Evolutionary conservation across 2,888 invertebrate species (phyloP).

Genomic region (Entomobrya multifasciata): DNA sequence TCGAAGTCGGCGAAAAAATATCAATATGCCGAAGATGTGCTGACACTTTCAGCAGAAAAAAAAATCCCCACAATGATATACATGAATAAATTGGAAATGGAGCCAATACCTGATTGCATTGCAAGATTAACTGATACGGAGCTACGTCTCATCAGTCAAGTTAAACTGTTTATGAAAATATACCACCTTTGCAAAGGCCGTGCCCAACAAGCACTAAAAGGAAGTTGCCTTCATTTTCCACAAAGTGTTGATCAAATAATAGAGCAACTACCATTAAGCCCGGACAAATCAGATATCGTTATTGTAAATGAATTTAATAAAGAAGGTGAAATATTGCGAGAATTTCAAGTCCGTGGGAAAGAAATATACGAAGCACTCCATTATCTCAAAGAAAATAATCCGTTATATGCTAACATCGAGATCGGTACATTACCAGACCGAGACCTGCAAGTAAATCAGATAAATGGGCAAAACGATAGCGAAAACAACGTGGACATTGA

Average conservation of each 20-base stretch:
- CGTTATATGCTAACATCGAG: not conserved
- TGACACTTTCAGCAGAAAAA: not conserved
- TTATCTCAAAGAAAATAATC: constrained; percentile 5
- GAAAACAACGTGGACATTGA: not conserved
- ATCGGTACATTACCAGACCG: too few species aligned
- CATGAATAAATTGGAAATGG: not conserved
- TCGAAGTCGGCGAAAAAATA: not conserved
- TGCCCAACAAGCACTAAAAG: constrained; percentile 45
- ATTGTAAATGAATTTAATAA: not conserved
- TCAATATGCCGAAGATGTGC: not conserved
- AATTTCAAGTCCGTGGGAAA: not conserved
- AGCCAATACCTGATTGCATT: not conserved
- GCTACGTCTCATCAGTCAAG: constrained; percentile 40
- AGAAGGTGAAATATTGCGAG: not conserved
- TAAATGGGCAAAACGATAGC: too few species aligned
- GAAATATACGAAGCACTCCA: not conserved
- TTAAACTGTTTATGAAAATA: constrained; percentile 51
- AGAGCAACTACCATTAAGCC: not conserved
- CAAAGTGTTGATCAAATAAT: constrained; percentile 33
- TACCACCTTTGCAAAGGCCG: constrained; percentile 37
- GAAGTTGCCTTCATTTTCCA: constrained; percentile 48
- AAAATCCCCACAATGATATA: not conserved
- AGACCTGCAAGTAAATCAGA: too few species aligned
- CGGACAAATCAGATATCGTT: not conserved
- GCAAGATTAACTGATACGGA: constrained; percentile 28